These are phyloP conservation scores for Notothenia coriiceps DNA, from an alignment of 2,113 vertebrate species.

Conservation along the genomic window DNA sequence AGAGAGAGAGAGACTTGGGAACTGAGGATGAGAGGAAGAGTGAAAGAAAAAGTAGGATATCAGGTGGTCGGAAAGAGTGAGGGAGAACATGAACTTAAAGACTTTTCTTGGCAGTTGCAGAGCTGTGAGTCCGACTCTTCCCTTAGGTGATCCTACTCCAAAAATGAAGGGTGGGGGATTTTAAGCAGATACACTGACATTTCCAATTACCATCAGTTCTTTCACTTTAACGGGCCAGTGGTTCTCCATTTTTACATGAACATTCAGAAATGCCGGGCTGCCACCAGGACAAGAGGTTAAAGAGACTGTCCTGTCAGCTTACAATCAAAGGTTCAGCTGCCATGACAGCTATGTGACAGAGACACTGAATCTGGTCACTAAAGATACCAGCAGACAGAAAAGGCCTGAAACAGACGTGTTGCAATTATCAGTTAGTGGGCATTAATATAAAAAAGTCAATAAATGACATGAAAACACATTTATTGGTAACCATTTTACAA, in stretches of 20 bases:
- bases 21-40: slow-evolving; percentile 14
- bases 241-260: slow-evolving; percentile 8
- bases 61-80: slow-evolving; percentile 15
- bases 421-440: not conserved
- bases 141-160: slow-evolving; percentile 26
- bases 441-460: not conserved
- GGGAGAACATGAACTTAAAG: slow-evolving; percentile 36
- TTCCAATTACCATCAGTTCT: slow-evolving; percentile 60
- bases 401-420: not conserved
- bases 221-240: slow-evolving; percentile 24
- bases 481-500: not conserved
- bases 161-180: not conserved
- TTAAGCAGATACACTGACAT: slow-evolving; percentile 57
- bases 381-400: not conserved
- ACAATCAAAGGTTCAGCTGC: slow-evolving; percentile 25
- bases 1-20: slow-evolving; percentile 6
- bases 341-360: slow-evolving; percentile 19
- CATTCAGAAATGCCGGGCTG: slow-evolving; percentile 26
- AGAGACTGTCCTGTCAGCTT: slow-evolving; percentile 35
- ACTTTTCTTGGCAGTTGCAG: slow-evolving; percentile 34
- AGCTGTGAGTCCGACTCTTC: slow-evolving; percentile 20
- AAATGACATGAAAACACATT: not conserved
- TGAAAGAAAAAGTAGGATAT: slow-evolving; percentile 9
- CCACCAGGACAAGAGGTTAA: slow-evolving; percentile 35
- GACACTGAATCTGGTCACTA: slow-evolving; percentile 1